Conservation (phyloP, 2,797 vertebrate genomes). For the Poeciliopsis paucimaculata region DNA sequence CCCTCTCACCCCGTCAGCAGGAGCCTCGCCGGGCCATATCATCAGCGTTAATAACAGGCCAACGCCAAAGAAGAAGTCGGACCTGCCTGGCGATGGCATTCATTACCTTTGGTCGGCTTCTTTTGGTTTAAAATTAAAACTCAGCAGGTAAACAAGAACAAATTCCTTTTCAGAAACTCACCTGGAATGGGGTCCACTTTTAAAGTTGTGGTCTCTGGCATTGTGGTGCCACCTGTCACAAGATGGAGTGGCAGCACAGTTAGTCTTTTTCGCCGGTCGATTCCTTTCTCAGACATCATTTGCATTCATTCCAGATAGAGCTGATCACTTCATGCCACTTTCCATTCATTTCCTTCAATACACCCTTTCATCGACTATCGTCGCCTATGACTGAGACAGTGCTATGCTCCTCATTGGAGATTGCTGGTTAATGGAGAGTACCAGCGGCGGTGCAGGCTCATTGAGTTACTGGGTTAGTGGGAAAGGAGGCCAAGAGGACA, state of each 20-base stretch:
- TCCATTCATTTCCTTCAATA: background rate
- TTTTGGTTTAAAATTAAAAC: conserved; percentile 26
- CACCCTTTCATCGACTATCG: background rate
- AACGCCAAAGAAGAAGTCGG: conserved; percentile 47
- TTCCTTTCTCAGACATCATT: conserved; percentile 10
- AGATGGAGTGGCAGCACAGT: conserved; percentile 37
- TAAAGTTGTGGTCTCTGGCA: conserved; percentile 73
- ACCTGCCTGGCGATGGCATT: conserved; percentile 25
- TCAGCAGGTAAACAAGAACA: conserved; percentile 15
- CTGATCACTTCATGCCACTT: conserved; percentile 22
- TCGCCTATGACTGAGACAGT: conserved; percentile 31
- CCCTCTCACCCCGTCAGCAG: conserved; percentile 58
- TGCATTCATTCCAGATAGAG: conserved; percentile 30
- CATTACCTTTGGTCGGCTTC: conserved; percentile 37
- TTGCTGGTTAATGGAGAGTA: conserved; percentile 65
- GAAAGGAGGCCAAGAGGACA: conserved; percentile 50
- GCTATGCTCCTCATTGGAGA: conserved; percentile 72
- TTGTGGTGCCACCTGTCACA: conserved; percentile 67
- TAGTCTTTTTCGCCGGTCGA: background rate
- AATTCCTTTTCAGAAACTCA: conserved; percentile 45
- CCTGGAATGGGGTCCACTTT: conserved; percentile 75
- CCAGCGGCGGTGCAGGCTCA: conserved; percentile 32
- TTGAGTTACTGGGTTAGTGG: conserved; percentile 55
- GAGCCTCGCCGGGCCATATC: conserved; percentile 59
- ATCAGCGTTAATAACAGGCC: conserved; percentile 71